Base-by-base conservation (phyloP, 2,888 invertebrate genomes). In the Tachina grossa region DNA sequence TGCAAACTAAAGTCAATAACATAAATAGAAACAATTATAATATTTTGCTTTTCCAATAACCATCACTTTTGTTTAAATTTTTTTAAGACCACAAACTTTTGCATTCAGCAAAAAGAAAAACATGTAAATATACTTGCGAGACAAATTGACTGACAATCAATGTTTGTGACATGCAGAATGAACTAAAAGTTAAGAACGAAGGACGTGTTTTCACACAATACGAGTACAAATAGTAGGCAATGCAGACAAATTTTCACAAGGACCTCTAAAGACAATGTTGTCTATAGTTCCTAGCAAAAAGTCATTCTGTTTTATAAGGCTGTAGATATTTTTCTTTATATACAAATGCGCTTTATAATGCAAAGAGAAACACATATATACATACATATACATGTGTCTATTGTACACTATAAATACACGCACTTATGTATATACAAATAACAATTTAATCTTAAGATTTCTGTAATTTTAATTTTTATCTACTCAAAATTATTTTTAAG, bases 91-190 rank as follows among this genome's bases (percentile, higher is more conserved):
- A 80, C 14, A 66, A 71, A 57, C 43, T 81, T 71, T 31, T 74
- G 72, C 59, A 51, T 65, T 65, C 72, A 80, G 66, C 71, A 79
- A 47, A 57, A 68, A 45, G 9, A 41, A 41, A 49, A 1, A 45
- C 68, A 22, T 10, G 11, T 31, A 61, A 65, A 65, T 53, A 47
- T 43, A 22, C 71, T 41, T 31, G 3, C 16, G 71, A 22, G 69
- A 72, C 75, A 76, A 71, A 80, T 80, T 84, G 65, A 68, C 71
- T 84, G 65, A 68, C 71, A 80, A 49, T 80, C 51, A 47, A 71
- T 68, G 43, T 66, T n/a, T 66, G 59, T 63, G 74, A n/a, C 71
- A 71, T 22, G 45, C 31, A 45, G 10, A 13, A 43, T 39, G 0
- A 14, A 41, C 14, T n/a, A 75, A 63, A 31, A 47, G 11, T 39